Percentiles rank a stretch among this genome's conserved stretches.
Conservation (phyloP, 2,113 vertebrate species). For the Cervus canadensis region DNA sequence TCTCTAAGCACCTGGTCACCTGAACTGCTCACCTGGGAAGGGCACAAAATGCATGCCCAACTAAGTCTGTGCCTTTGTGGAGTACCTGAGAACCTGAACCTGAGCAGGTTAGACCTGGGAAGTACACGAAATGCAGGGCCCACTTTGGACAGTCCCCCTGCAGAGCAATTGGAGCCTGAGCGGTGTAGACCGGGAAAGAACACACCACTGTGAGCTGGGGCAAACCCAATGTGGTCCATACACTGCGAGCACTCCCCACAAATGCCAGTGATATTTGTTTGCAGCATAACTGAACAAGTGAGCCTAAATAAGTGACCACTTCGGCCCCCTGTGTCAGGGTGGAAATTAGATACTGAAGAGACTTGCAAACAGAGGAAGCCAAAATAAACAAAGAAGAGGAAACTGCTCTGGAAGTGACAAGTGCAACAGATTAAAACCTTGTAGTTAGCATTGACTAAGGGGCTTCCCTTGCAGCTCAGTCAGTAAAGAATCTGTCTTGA, state of each 20-base stretch:
- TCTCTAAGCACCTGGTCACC: background rate
- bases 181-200: background rate
- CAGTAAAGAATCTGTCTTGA: background rate
- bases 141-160: background rate
- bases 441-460: background rate
- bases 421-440: background rate
- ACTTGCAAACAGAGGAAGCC: background rate
- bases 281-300: background rate
- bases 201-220: rapidly evolving
- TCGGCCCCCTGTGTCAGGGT: background rate
- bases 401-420: background rate
- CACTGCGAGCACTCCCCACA: background rate
- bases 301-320: background rate
- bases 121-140: background rate
- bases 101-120: background rate
- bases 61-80: background rate
- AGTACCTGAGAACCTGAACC: background rate
- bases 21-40: background rate
- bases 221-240: background rate
- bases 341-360: background rate
- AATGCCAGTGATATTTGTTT: background rate
- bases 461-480: background rate
- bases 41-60: background rate
- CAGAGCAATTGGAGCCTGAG: background rate
- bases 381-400: background rate